Evolutionary conservation across 2,797 vertebrate species (phyloP).

Genomic region (Zalophus californianus): DNA sequence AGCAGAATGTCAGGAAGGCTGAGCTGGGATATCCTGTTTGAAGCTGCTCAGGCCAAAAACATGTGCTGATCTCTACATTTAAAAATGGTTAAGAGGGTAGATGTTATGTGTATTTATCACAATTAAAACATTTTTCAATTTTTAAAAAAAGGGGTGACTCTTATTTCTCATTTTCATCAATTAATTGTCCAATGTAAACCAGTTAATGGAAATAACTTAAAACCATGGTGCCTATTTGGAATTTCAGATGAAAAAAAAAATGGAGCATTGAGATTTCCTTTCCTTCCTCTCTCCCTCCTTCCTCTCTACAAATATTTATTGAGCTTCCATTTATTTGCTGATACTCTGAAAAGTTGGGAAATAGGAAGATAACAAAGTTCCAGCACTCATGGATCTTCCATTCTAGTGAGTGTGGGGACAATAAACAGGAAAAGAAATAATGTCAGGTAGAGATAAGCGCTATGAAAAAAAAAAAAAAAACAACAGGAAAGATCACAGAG

Average conservation of each 20-base stretch:
- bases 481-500: background rate
- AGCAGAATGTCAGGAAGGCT: background rate
- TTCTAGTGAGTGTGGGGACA: background rate
- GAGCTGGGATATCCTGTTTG: background rate
- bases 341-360: constrained; percentile 9
- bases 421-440: background rate
- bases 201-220: background rate
- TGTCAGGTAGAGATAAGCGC: background rate
- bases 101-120: background rate
- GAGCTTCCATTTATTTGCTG: background rate
- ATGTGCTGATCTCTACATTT: background rate
- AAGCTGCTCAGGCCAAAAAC: background rate
- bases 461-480: background rate
- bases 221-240: background rate
- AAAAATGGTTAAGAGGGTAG: background rate
- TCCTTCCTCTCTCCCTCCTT: background rate
- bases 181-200: background rate
- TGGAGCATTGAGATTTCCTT: background rate
- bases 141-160: background rate
- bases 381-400: background rate
- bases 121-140: background rate
- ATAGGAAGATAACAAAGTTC: background rate
- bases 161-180: constrained; percentile 9
- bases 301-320: background rate
- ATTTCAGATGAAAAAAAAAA: constrained; percentile 17